Conservation (phyloP, 2,888 invertebrate genomes). For the Lepidocyrtoides sp. region DNA sequence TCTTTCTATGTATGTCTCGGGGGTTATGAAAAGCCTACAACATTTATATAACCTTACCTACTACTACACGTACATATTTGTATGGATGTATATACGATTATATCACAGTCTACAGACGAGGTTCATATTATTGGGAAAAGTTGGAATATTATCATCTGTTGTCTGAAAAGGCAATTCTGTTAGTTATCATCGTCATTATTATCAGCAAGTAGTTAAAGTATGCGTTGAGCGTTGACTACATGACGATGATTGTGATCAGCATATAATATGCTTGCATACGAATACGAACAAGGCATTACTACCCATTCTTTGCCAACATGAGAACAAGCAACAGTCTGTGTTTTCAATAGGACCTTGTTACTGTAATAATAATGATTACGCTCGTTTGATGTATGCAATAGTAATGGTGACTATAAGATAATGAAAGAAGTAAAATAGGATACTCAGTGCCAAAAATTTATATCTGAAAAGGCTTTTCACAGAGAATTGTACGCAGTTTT, state of each 20-base stretch:
- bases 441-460: conserved; percentile 6
- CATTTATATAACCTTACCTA: background rate
- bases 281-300: background rate
- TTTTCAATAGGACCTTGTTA: conserved; percentile 7
- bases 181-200: background rate
- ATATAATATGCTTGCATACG: conserved; percentile 9
- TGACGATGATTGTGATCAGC: conserved; percentile 31
- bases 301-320: conserved; percentile 18
- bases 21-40: too few species aligned
- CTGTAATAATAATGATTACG: background rate
- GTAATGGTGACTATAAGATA: too few species aligned
- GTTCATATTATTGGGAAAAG: background rate
- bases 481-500: conserved; percentile 22
- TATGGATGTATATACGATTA: too few species aligned
- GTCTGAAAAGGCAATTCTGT: background rate
- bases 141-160: conserved; percentile 16
- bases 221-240: background rate
- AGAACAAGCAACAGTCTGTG: conserved; percentile 20
- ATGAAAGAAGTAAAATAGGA: background rate
- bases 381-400: background rate
- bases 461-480: background rate
- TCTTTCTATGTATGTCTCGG: too few species aligned
- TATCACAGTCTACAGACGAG: too few species aligned
- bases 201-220: background rate
- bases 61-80: too few species aligned